phyloP scores from a whole-genome alignment of 2,888 invertebrate species.

The Apamea crenata region DNA sequence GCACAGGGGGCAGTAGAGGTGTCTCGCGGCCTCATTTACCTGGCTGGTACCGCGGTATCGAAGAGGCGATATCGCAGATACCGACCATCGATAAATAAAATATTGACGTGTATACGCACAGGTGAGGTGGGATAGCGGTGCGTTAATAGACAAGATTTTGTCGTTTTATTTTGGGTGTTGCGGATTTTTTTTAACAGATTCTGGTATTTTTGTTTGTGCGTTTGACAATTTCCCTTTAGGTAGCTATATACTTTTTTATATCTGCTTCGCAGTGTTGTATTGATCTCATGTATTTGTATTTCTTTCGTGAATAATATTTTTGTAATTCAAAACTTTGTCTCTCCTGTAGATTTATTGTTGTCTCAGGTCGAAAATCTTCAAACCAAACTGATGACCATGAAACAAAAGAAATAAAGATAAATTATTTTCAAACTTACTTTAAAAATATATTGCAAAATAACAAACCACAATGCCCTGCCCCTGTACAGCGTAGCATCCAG shows the following conservation, averaged over 20 bases:
- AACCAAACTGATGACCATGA: background rate
- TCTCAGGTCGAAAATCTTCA: background rate
- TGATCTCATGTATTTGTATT: background rate
- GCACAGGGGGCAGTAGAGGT: slow-evolving; percentile 66
- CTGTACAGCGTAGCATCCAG: slow-evolving; percentile 78
- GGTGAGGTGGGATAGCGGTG: slow-evolving; percentile 49
- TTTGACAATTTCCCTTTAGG: background rate
- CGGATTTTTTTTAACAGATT: background rate
- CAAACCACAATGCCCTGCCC: slow-evolving; percentile 40
- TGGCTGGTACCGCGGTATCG: slow-evolving; percentile 78
- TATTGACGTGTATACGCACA: slow-evolving; percentile 82
- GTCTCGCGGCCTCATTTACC: slow-evolving; percentile 83
- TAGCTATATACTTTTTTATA: background rate
- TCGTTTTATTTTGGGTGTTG: background rate
- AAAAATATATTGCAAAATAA: slow-evolving; percentile 11
- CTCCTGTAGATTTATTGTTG: background rate
- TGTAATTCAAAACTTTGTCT: background rate
- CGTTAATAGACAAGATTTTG: slow-evolving; percentile 38
- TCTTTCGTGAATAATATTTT: background rate
- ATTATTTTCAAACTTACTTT: background rate
- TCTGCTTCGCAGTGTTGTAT: background rate
- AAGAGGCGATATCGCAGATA: slow-evolving; percentile 83
- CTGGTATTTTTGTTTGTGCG: background rate
- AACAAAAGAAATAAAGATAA: background rate
- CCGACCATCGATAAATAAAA: slow-evolving; percentile 85